These are phyloP conservation scores for Iguana delicatissima DNA, from an alignment of 2,797 vertebrate species.

Conservation along the genomic window DNA sequence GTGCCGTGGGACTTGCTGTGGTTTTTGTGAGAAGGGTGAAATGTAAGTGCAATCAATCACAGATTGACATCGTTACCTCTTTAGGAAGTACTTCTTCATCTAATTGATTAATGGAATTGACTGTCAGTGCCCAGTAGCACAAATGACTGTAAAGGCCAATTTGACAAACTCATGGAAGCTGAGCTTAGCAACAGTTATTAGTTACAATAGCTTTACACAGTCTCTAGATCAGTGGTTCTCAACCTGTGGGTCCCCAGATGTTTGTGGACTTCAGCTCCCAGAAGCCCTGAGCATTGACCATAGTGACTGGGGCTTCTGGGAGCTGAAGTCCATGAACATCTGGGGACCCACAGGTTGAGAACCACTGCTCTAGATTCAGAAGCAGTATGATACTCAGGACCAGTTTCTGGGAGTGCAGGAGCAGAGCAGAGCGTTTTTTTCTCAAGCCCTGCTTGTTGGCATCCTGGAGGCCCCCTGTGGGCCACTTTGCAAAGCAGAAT, in stretches of 20 bases:
- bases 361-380: background rate
- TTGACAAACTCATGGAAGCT: background rate
- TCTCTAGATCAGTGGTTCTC: no score
- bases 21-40: background rate
- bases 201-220: background rate
- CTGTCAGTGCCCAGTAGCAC: background rate
- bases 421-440: background rate
- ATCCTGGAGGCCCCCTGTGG: no score
- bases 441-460: background rate
- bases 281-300: no score
- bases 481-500: background rate
- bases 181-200: background rate
- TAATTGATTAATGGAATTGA: background rate
- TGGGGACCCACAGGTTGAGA: no score
- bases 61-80: background rate
- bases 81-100: background rate
- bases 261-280: no score
- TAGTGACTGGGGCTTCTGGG: no score
- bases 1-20: background rate
- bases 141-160: background rate
- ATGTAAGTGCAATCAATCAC: background rate
- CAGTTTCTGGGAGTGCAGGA: background rate
- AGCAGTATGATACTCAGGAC: background rate
- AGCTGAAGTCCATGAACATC: no score
- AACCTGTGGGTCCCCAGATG: no score